Conservation (phyloP, 1,140 invertebrate genomes). For the Tetragnatha versicolor region DNA sequence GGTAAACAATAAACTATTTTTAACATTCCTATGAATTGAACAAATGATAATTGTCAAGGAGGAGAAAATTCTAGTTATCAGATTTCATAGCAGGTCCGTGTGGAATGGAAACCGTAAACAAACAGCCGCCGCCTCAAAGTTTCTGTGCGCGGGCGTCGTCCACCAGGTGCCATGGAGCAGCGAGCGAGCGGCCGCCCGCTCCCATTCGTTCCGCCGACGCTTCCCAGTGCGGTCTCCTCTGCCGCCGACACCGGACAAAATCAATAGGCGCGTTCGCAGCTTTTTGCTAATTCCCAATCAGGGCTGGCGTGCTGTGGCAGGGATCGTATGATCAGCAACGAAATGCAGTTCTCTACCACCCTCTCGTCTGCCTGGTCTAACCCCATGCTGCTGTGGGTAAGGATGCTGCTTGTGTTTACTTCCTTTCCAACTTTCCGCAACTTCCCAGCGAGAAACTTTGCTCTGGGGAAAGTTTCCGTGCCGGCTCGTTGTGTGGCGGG, state of each 20-base stretch:
- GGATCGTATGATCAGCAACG: constrained; percentile 47
- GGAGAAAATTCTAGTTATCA: too few species aligned
- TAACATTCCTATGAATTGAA: too few species aligned
- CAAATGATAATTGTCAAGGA: too few species aligned
- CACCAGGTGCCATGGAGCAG: constrained; percentile 30
- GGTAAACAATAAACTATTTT: too few species aligned
- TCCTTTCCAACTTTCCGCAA: not conserved
- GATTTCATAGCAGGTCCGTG: too few species aligned
- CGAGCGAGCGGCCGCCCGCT: not conserved
- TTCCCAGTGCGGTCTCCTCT: constrained; percentile 35
- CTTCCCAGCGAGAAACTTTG: too few species aligned
- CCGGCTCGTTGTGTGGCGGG: too few species aligned
- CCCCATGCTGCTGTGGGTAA: constrained; percentile 52
- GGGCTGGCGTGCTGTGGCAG: too few species aligned
- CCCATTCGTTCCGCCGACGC: constrained; percentile 37
- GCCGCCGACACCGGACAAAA: not conserved
- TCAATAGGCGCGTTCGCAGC: too few species aligned
- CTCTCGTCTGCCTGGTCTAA: constrained; percentile 50
- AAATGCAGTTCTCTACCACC: constrained; percentile 50
- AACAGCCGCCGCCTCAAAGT: not conserved
- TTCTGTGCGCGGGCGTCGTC: constrained; percentile 2
- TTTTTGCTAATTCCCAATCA: too few species aligned
- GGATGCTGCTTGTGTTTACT: not conserved
- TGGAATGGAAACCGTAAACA: too few species aligned
- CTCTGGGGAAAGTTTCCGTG: too few species aligned